Evolutionary conservation across 2,888 invertebrate species (phyloP).

Genomic region (Nowickia ferox): DNA sequence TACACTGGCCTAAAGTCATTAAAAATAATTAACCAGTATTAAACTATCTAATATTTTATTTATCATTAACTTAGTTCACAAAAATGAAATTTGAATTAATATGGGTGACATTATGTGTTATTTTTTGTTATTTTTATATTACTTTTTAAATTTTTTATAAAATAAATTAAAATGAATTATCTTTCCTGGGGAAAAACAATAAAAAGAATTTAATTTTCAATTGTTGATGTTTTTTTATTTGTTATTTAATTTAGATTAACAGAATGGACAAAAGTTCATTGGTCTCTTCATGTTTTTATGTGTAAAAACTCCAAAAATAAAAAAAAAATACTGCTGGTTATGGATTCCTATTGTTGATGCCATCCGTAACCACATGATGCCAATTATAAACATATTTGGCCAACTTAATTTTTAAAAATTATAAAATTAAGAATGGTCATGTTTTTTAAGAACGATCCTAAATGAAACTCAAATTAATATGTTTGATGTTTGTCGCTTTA

Average conservation of each 20-base stretch:
- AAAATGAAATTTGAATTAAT: conserved; percentile 45
- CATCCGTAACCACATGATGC: not conserved
- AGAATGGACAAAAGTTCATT: conserved; percentile 50
- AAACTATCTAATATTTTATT: conserved; percentile 44
- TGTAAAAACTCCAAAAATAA: conserved; percentile 7
- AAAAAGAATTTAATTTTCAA: conserved; percentile 48
- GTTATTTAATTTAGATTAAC: conserved; percentile 19
- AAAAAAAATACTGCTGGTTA: conserved; percentile 53
- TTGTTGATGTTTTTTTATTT: conserved; percentile 44
- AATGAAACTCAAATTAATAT: too few species aligned
- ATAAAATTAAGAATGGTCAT: conserved; percentile 51
- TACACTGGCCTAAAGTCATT: too few species aligned
- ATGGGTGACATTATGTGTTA: conserved; percentile 45
- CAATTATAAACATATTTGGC: conserved; percentile 55
- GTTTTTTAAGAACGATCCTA: conserved; percentile 51
- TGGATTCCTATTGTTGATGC: conserved; percentile 52
- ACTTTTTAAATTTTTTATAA: conserved; percentile 51
- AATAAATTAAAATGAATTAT: conserved; percentile 48
- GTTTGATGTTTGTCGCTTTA: too few species aligned
- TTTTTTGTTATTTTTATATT: conserved; percentile 53
- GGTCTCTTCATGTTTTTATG: conserved; percentile 47
- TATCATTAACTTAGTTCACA: conserved; percentile 47
- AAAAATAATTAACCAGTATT: conserved; percentile 47
- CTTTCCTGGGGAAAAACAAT: conserved; percentile 53
- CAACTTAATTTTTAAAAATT: conserved; percentile 47